A percentile compares a stretch with the other conserved stretches of the same genome.
Conservation (phyloP, 2,113 vertebrate species). For the Catharus bicknelli region DNA sequence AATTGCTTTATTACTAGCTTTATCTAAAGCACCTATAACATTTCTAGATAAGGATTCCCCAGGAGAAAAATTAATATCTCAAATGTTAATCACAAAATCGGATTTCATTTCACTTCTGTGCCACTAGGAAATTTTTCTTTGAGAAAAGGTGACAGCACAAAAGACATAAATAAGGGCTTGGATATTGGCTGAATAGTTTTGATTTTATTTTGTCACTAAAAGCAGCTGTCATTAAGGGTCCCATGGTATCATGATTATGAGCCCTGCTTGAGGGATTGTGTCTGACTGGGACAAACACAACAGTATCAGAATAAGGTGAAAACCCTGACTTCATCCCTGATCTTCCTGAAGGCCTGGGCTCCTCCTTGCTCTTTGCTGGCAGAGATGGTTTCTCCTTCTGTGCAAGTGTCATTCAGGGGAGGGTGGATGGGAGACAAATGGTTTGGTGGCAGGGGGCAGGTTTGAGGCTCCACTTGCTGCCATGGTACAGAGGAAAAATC, state of each 20-base stretch:
- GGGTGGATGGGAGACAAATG: neutral
- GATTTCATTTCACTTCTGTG: neutral
- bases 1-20: neutral
- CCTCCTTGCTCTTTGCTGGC: neutral
- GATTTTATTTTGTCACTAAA: neutral
- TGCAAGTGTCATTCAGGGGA: neutral
- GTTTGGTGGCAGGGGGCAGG: neutral
- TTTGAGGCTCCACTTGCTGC: neutral
- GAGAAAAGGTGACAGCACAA: neutral
- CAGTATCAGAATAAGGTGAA: neutral
- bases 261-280: accelerated
- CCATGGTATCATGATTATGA: neutral
- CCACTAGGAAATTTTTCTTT: neutral
- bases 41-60: neutral
- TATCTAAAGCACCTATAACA: neutral
- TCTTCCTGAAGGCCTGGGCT: neutral
- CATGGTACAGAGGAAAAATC: neutral
- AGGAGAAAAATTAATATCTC: neutral
- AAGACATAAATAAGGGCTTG: neutral
- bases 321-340: neutral
- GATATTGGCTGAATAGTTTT: conserved; percentile 34
- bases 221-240: neutral
- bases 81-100: neutral
- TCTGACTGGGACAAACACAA: neutral
- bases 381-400: neutral